A percentile compares a stretch with the other conserved stretches of the same genome.
Evolutionary conservation across 2,888 invertebrate species (phyloP).

Genomic region (Eulithis testata): DNA sequence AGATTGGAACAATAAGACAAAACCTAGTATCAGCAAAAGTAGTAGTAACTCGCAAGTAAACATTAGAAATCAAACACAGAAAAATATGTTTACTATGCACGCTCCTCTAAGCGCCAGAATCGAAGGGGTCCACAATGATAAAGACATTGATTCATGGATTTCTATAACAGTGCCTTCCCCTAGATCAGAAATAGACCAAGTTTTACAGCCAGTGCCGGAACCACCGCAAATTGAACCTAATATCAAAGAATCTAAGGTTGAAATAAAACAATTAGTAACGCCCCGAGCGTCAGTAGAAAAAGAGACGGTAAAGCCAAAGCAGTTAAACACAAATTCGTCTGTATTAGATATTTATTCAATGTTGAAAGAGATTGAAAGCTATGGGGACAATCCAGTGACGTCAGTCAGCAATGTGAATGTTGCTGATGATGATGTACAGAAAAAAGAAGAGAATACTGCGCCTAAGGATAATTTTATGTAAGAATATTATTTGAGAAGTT

Average conservation of each 20-base stretch:
- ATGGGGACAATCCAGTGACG: slow-evolving; percentile 71
- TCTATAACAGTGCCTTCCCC: slow-evolving; percentile 74
- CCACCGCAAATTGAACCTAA: slow-evolving; percentile 29
- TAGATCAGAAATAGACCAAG: slow-evolving; percentile 55
- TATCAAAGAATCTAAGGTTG: slow-evolving; percentile 37
- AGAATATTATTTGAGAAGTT: slow-evolving; percentile 39
- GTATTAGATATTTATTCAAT: slow-evolving; percentile 81
- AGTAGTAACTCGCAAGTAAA: slow-evolving; percentile 45
- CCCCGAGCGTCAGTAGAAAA: slow-evolving; percentile 40
- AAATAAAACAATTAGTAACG: slow-evolving; percentile 31
- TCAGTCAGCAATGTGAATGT: slow-evolving; percentile 49
- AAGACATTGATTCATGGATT: slow-evolving; percentile 82
- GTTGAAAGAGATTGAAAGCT: slow-evolving; percentile 80
- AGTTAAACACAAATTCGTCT: slow-evolving; percentile 67
- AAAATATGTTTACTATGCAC: slow-evolving; percentile 57
- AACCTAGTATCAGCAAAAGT: slow-evolving; percentile 48
- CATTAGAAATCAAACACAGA: slow-evolving; percentile 63
- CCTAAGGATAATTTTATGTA: slow-evolving; percentile 78
- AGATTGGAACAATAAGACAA: slow-evolving; percentile 69
- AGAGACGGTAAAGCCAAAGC: slow-evolving; percentile 52
- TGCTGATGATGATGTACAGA: slow-evolving; percentile 52
- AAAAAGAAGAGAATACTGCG: slow-evolving; percentile 53
- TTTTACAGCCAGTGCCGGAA: slow-evolving; percentile 37
- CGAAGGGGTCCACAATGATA: slow-evolving; percentile 73
- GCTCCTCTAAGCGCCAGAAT: slow-evolving; percentile 73